These are phyloP conservation scores for Caenorhabditis panamensis DNA, from an alignment of 2,888 invertebrate genomes.

Conservation along the genomic window DNA sequence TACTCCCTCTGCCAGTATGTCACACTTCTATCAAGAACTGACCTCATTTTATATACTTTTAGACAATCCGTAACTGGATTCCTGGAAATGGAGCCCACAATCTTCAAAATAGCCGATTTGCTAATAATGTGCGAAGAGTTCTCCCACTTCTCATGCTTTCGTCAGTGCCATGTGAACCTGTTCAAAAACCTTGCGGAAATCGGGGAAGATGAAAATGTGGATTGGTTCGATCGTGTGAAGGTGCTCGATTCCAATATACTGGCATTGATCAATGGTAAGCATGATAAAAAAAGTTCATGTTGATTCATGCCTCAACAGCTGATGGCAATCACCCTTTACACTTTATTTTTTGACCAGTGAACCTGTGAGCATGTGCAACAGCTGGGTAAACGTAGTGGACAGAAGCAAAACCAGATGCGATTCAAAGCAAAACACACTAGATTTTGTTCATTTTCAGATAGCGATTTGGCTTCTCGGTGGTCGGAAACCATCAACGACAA, in stretches of 20 bases:
- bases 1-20: constrained; percentile 44
- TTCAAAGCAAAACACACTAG: not conserved
- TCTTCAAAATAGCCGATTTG: constrained; percentile 31
- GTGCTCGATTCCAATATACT: constrained; percentile 34
- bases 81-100: constrained; percentile 29
- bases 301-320: no score
- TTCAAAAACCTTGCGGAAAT: constrained; percentile 22
- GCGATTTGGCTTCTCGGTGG: constrained; percentile 21
- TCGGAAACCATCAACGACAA: constrained; percentile 12
- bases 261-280: constrained; percentile 40
- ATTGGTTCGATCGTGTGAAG: constrained; percentile 36
- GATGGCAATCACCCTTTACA: not conserved
- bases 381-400: not conserved
- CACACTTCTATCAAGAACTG: not conserved
- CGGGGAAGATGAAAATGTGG: constrained; percentile 27
- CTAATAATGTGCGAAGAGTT: constrained; percentile 41
- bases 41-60: no score
- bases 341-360: not conserved
- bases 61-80: constrained; percentile 26
- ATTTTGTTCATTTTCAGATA: constrained; percentile 24
- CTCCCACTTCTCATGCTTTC: constrained; percentile 29
- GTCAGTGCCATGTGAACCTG: constrained; percentile 49
- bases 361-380: not conserved
- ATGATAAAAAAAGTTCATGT: no score
- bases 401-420: not conserved